Evolutionary conservation across 2,888 invertebrate species (phyloP), one percentile per base, ranked within the genome.

Genomic region (Meganola albula): DNA sequence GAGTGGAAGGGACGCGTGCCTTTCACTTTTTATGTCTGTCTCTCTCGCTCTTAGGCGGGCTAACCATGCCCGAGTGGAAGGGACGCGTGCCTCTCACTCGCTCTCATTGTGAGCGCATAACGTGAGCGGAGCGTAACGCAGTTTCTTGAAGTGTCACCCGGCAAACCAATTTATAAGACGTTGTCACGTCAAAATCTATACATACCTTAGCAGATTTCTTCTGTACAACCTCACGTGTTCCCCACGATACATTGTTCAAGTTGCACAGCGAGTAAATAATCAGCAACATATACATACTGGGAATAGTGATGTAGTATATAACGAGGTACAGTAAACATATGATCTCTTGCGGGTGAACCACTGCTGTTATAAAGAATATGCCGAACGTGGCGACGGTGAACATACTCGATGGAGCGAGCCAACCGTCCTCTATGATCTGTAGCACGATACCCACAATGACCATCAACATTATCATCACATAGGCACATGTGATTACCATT

Each of bases 201-300:
- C 12, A 9, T 45, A 80, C 85, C 74, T 83, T 82, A 5, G 52
- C 49, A 14, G 74, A 70, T 38, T 80, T 80, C 59, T 84, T 83
- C 52, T 77, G 75, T 0, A 87, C 87, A 27, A 89, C 91, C 70
- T 97, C 98, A 39, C 98, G 86, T 0, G 98, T 98, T 3, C 98
- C 98, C 98, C 98, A 98, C 1, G 93, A 92, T 2, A 98, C 94
- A 59, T 96, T 93, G 70, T 98, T 95, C 80, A 98, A 88, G 70
- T 98, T 98, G 67, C 96, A 96, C 12, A 97, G 87, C 0, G 97
- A 95, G 69, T 96, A 98, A 34, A 98, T 93, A 48, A 97, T 92
- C 31, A 98, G 87, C 63, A 98, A 80, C 89, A 98, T 91, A 72
- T 97, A 98, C 93, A 97, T 97, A 47, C 96, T 94, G 0, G 98